Conservation (phyloP, 2,113 vertebrate species). For the Seriola rivoliana region DNA sequence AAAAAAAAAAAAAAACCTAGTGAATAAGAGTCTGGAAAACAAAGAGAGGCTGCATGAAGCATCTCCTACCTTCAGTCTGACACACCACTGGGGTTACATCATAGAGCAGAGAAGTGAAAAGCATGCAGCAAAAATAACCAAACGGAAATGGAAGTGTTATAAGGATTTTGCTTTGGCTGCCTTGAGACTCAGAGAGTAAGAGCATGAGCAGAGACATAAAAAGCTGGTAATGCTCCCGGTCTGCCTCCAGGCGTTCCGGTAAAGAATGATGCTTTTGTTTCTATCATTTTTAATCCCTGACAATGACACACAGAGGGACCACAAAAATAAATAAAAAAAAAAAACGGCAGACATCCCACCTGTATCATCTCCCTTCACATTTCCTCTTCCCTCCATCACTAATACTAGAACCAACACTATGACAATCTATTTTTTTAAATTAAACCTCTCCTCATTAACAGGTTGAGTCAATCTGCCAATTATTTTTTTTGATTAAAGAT, state of each 20-base stretch:
- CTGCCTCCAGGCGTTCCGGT: slow-evolving; percentile 26
- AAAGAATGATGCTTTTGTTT: slow-evolving; percentile 38
- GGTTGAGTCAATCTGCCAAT: background rate
- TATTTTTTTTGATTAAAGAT: background rate
- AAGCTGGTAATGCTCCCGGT: slow-evolving; percentile 36
- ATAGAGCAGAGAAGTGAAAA: slow-evolving; percentile 54
- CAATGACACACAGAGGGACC: slow-evolving; percentile 21
- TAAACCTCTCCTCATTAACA: background rate
- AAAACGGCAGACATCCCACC: background rate
- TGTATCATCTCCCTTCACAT: background rate
- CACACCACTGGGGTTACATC: slow-evolving; percentile 74
- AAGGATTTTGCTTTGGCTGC: slow-evolving; percentile 35
- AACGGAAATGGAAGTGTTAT: slow-evolving; percentile 63
- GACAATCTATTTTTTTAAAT: background rate
- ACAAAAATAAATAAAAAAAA: background rate
- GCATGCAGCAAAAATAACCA: slow-evolving; percentile 67
- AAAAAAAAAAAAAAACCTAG: slow-evolving; percentile 55
- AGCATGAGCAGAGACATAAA: slow-evolving; percentile 33
- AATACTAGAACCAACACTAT: background rate
- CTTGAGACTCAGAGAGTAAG: slow-evolving; percentile 14
- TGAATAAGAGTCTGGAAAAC: slow-evolving; percentile 57
- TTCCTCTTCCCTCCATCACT: background rate
- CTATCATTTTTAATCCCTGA: slow-evolving; percentile 39
- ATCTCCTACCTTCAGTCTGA: slow-evolving; percentile 76
- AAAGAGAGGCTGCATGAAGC: slow-evolving; percentile 45